These are phyloP conservation scores for Hylia prasina DNA, from an alignment of 2,113 vertebrate species.

Conservation along the genomic window DNA sequence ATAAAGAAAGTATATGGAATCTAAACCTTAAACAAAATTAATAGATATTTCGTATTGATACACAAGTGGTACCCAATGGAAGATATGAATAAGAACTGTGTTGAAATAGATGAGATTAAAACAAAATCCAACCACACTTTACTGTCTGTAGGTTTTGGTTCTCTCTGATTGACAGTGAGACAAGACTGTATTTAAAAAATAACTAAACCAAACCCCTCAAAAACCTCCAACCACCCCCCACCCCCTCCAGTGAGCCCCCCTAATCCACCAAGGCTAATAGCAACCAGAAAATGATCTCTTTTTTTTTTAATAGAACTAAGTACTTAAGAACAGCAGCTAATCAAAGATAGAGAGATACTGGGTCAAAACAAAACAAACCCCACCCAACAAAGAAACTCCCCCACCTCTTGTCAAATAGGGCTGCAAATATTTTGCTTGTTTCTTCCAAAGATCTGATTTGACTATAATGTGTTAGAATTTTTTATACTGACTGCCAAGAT, in stretches of 20 bases:
- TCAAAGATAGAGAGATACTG: neutral
- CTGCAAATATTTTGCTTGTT: neutral
- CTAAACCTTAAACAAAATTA: neutral
- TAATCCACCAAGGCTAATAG: neutral
- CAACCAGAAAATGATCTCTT: neutral
- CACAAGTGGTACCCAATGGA: neutral
- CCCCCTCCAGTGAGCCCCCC: fast-evolving
- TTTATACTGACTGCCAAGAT: neutral
- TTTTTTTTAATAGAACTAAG: neutral
- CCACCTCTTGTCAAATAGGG: neutral
- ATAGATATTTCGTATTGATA: neutral
- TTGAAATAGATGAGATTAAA: neutral
- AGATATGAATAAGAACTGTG: neutral
- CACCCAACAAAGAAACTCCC: neutral
- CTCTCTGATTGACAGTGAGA: neutral
- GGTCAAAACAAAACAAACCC: neutral
- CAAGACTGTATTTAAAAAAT: fast-evolving
- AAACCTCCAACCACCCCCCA: neutral
- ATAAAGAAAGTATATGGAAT: neutral
- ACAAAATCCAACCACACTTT: neutral
- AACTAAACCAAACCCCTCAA: neutral
- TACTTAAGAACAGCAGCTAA: neutral
- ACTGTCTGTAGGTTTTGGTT: neutral
- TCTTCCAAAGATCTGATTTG: neutral
- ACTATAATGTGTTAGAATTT: neutral